phyloP scores from a whole-genome alignment of 2,113 vertebrate genomes.

The Glaucidium brasilianum region DNA sequence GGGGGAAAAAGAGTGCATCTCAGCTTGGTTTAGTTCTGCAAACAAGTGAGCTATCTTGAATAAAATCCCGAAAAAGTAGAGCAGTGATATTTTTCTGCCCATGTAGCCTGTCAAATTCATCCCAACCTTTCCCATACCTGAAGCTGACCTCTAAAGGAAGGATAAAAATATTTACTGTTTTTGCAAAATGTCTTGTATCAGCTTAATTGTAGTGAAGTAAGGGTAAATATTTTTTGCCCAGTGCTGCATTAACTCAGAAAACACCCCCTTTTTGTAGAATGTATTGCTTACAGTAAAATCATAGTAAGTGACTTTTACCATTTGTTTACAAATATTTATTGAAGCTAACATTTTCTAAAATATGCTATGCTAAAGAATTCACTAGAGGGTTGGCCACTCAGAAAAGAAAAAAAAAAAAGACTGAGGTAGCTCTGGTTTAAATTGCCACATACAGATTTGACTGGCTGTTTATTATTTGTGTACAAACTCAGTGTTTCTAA shows the following conservation, averaged over 20 bases:
- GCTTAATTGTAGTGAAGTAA: neutral
- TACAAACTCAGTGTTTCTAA: neutral
- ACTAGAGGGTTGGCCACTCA: neutral
- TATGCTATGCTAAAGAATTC: neutral
- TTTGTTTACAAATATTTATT: conserved; percentile 23
- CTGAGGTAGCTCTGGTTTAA: neutral
- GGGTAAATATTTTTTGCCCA: neutral
- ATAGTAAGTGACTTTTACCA: neutral
- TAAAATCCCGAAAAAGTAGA: neutral
- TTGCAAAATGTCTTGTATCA: neutral
- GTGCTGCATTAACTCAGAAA: neutral
- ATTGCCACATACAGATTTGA: neutral
- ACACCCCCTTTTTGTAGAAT: neutral
- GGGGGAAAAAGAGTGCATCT: neutral
- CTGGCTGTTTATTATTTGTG: neutral
- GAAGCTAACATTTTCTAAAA: neutral
- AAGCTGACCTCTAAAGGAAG: neutral
- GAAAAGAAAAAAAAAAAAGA: neutral
- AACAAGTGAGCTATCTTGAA: neutral
- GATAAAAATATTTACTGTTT: neutral
- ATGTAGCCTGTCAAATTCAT: neutral
- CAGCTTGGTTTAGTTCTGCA: neutral
- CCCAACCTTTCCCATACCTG: neutral
- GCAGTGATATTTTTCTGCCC: neutral
- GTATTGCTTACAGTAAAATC: neutral